phyloP scores from a whole-genome alignment of 2,113 vertebrate genomes.

The Siniperca knerii region DNA sequence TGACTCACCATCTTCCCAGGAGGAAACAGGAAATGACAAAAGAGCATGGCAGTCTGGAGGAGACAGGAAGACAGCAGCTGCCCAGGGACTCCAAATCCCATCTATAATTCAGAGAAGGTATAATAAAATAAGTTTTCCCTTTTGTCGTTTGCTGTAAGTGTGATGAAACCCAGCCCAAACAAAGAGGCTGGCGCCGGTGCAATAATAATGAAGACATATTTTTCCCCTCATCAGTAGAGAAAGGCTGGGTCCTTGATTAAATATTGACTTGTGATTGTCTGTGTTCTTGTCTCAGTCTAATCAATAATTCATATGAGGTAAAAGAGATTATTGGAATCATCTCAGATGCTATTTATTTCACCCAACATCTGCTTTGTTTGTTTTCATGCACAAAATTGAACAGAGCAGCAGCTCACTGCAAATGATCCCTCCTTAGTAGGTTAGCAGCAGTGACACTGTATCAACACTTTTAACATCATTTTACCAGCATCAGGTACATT shows the following conservation, averaged over 20 bases:
- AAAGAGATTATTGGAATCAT: conserved; percentile 64
- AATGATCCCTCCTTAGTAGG: conserved; percentile 1
- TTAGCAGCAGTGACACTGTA: conserved; percentile 19
- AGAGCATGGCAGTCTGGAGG: conserved; percentile 24
- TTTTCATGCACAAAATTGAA: conserved; percentile 28
- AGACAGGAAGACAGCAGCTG: conserved; percentile 58
- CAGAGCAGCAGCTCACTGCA: neutral
- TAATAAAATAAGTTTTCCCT: conserved; percentile 68
- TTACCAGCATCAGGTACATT: conserved; percentile 6
- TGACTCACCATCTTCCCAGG: conserved; percentile 38
- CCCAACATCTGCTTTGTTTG: conserved; percentile 53
- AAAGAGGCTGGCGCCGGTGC: conserved; percentile 51
- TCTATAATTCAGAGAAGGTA: conserved; percentile 71
- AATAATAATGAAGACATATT: conserved; percentile 75
- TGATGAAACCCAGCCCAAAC: conserved; percentile 72
- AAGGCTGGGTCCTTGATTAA: conserved; percentile 77
- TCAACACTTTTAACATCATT: conserved; percentile 30
- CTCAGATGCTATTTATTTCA: conserved; percentile 43
- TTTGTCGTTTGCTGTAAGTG: conserved; percentile 66
- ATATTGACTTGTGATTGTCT: conserved; percentile 82
- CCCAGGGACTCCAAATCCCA: conserved; percentile 58
- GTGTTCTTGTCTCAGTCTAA: conserved; percentile 69
- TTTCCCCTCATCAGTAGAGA: conserved; percentile 58
- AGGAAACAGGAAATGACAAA: conserved; percentile 67
- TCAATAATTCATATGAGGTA: conserved; percentile 83